Evolutionary conservation across 1,140 invertebrate genomes (phyloP).

Genomic region (Pissodes strobi): DNA sequence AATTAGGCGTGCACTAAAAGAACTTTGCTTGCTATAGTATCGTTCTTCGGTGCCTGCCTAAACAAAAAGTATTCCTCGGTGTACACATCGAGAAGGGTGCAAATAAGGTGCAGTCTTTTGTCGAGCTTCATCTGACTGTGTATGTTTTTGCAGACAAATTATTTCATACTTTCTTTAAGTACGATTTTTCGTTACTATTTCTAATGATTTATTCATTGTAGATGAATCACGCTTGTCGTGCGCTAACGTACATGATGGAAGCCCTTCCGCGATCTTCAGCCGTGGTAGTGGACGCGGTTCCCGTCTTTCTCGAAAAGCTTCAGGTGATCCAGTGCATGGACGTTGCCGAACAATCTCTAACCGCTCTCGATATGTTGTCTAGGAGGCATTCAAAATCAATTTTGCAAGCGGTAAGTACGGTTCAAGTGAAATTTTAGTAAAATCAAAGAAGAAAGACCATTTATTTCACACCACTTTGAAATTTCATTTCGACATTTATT

Average conservation of each 20-base stretch:
- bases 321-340: constrained; percentile 99
- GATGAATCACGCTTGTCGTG: constrained; percentile 99
- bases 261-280: constrained; percentile 94
- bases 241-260: constrained; percentile 99
- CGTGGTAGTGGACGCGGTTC: constrained; percentile 95
- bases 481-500: too few species aligned
- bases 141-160: constrained; percentile 43
- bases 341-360: constrained; percentile 95
- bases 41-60: constrained; percentile 9
- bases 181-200: not conserved
- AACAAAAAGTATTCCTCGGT: constrained; percentile 1
- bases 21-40: not conserved
- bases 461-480: too few species aligned
- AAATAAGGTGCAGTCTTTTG: constrained; percentile 43
- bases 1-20: not conserved
- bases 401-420: constrained; percentile 82
- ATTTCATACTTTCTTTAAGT: not conserved
- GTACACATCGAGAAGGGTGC: constrained; percentile 16
- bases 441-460: too few species aligned
- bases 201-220: constrained; percentile 48
- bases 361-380: constrained; percentile 95
- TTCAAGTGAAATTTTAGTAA: too few species aligned
- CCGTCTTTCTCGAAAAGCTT: constrained; percentile 92
- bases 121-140: constrained; percentile 41
- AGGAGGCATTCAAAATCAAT: constrained; percentile 96